Base-by-base conservation (phyloP, 2,797 vertebrate species). In the Helostoma temminkii region DNA sequence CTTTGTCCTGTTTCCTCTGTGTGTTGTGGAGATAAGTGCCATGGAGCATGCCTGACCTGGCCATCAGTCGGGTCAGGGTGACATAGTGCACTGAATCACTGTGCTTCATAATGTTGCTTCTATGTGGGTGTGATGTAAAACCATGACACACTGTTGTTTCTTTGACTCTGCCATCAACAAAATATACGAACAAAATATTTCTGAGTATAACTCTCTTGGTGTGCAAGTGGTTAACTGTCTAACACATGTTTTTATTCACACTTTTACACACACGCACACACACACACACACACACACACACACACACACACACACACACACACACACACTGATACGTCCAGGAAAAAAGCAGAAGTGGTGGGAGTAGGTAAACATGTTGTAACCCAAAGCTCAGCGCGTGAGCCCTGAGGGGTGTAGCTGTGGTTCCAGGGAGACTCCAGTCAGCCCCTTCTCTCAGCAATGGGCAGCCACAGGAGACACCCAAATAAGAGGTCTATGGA, bases 361-460 rank as follows among this genome's bases (percentile, higher is more conserved):
- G 80, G 79, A 88, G 86, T 49, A 91, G 89, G 89, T 92, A 91
- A 93, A 93, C 90, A 88, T 86, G 89, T 85, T 91, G 90, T 92
- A 93, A 93, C 90, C 83, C 70, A 76, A 93, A 83, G 85, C 91
- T 82, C 74, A 52, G 81, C 65, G 42, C 63, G 48, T 89, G 88
- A 91, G 86, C 83, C 85, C 69, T 21, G 55, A 77, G 81, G 88
- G 78, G 84, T 90, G 84, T 83, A 90, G 89, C 87, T 91, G 92
- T 89, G 89, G 90, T 94, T 92, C 63, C 78, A 82, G 71, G 90
- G 88, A 92, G 89, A 85, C 91, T 92, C 89, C 82, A 90, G 80
- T 78, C 79, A 86, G 90, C 86, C 85, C 68, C 76, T 78, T 83
- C 70, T 65, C 80, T 85, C 58, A 22, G 78, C 70, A 43, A 63